Base-by-base conservation (phyloP, 2,888 invertebrate species). In the Plusia festucae region DNA sequence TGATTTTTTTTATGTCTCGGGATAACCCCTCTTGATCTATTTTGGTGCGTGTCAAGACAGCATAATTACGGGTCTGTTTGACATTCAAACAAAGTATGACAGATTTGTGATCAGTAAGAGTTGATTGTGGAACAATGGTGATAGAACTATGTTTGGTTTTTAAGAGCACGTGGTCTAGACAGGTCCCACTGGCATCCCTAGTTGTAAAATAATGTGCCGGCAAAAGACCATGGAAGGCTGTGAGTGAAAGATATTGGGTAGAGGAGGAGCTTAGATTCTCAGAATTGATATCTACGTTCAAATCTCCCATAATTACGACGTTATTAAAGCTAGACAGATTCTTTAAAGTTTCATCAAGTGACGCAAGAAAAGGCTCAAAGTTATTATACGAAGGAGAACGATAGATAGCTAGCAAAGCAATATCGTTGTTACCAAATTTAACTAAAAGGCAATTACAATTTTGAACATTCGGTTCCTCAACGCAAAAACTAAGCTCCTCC, bases 161-260 rank as follows among this genome's bases (percentile, higher is more conserved):
- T 7, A 60, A 13, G 7, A 60, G 53, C 7, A 60, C 53, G 15
- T 60, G 60, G n/a, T 54, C 60, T 11, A 56, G 11, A 27, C 49
- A 62, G 27, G 13, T 52, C 0, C 16, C 5, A 46, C 63, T 57
- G 9, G 44, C 53, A 30, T 63, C 63, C 4, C 63, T 44, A 30
- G 57, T 63, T 30, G 57, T 18, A 44, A 16, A 53, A 30, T 22
- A 16, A 30, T 63, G 63, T 1, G 56, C 44, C 24, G 56, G 62
- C 11, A 51, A 15, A 5, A 62, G n/a, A 16, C 62, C 62, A 20
- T 62, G 57, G 9, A 46, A 53, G 2, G 27, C 53, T 1, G 46
- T n/a, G 5, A 63, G 27, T 3, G 55, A 11, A 1, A 55, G 55
- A 22, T 55, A 55, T 15, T 55, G 13, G 18, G 16, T 18, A 32